Conservation (phyloP, 2,888 invertebrate species). For the Anaspis maculata region DNA sequence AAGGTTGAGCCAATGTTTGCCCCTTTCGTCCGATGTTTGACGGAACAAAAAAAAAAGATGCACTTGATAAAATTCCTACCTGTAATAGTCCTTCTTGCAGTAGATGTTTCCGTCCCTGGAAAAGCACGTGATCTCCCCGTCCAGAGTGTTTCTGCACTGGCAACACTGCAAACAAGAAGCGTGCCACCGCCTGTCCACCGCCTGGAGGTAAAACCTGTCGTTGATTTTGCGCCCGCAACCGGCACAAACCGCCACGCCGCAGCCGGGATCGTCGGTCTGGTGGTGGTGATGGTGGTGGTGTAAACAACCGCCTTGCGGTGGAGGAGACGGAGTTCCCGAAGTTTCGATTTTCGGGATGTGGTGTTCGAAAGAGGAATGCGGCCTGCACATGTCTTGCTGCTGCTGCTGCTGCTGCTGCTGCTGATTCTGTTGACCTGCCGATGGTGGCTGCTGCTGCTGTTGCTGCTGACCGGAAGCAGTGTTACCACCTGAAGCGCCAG, state of each 20-base stretch:
- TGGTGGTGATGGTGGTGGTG: too few relatives aligned
- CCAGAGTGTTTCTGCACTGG: conserved; percentile 82
- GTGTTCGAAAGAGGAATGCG: conserved; percentile 43
- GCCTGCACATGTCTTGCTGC: conserved; percentile 21
- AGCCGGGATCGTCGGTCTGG: conserved; percentile 29
- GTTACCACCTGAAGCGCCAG: too few relatives aligned
- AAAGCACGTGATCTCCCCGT: conserved; percentile 87
- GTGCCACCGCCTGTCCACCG: conserved; percentile 90
- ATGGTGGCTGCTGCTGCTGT: conserved; percentile 7
- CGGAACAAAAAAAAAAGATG: neutral
- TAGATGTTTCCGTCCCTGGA: conserved; percentile 88
- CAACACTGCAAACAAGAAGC: conserved; percentile 84
- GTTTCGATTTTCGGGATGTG: conserved; percentile 49
- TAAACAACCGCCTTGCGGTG: conserved; percentile 37
- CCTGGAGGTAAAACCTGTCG: conserved; percentile 85
- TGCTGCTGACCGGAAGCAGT: too few relatives aligned
- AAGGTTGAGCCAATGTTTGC: too few relatives aligned
- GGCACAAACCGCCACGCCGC: conserved; percentile 59
- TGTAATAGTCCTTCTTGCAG: conserved; percentile 94
- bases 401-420: conserved; percentile 6
- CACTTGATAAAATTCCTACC: conserved; percentile 46
- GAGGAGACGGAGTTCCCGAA: conserved; percentile 44
- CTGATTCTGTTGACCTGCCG: conserved; percentile 5
- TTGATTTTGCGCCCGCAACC: conserved; percentile 82
- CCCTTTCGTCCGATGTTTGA: too few relatives aligned